Evolutionary conservation across 2,888 invertebrate genomes (phyloP), one percentile per base, ranked within the genome.

Genomic region (Agrochola circellaris): DNA sequence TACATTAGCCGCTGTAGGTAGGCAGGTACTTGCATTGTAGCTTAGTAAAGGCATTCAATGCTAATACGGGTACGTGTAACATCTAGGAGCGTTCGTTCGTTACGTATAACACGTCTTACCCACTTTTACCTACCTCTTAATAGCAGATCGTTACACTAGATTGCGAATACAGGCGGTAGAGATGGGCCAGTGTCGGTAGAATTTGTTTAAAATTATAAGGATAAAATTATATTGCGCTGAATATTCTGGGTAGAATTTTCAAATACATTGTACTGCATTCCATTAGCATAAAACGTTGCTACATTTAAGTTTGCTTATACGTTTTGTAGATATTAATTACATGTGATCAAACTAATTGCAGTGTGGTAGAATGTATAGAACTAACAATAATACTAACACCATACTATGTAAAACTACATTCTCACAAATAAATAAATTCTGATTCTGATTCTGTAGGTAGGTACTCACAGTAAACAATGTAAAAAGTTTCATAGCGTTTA

Each of bases 121-220:
- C 84, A 86, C 84, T 88, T 89, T 89, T 88, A 87, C 90, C 88
- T 89, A 77, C 85, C 83, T 89, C 89, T 87, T 92, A 92, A 92
- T 90, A 91, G 91, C 82, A 87, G 90, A 91, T 92, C 91, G 90
- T 92, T 91, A 89, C 84, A 81, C 84, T 87, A 89, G 90, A 92
- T 91, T 90, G 87, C 84, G 77, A 83, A 87, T 75, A 75, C 86
- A 86, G 77, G 75, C 77, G 45, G 61, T 87, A 88, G 87, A 23
- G 89, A 70, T 86, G 90, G 77, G 77, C 26, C 26, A 34, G 13
- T 75, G 75, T 81, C 76, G 75, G 75, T 82, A 75, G n/a, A 73
- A 26, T 65, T 71, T 62, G n/a, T 66, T 30, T 5, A 7, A 54
- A 54, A 15, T 45, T 51, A 23, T 23, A 51, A 23, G 51, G 51